Conservation (phyloP, 2,888 invertebrate species). For the Coelopa pilipes region DNA sequence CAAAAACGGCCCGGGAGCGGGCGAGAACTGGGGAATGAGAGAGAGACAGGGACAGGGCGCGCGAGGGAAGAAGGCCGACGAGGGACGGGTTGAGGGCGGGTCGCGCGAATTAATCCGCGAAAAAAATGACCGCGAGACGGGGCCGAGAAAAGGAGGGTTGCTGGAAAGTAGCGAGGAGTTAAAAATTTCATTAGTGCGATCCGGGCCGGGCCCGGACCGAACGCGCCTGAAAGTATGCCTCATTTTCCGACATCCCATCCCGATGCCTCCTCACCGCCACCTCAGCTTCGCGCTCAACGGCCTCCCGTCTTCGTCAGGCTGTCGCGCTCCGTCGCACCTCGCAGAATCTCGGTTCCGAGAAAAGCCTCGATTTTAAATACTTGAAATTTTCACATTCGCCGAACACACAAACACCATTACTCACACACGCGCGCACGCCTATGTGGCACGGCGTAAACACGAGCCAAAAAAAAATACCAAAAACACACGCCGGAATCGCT, state of each 20-base stretch:
- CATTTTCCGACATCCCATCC: neutral
- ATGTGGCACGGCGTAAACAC: too few species aligned
- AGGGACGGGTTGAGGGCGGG: neutral
- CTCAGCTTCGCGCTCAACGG: neutral
- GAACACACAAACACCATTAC: neutral
- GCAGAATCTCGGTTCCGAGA: too few species aligned
- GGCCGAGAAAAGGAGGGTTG: too few species aligned
- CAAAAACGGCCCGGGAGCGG: neutral
- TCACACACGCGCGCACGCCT: neutral
- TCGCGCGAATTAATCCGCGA: neutral
- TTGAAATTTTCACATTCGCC: neutral
- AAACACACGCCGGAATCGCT: neutral
- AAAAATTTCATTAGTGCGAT: neutral
- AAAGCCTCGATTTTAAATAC: too few species aligned
- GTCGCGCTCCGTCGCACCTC: neutral
- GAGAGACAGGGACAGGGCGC: too few species aligned
- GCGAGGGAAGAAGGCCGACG: neutral
- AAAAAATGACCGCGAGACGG: neutral
- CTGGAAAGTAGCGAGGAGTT: too few species aligned
- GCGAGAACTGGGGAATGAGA: neutral
- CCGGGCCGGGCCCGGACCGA: too few species aligned
- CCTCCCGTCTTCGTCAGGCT: too few species aligned
- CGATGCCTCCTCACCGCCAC: neutral
- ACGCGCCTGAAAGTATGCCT: neutral
- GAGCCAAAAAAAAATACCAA: neutral